Conservation (phyloP, 1,140 invertebrate genomes). For the Drosophila pectinifera region DNA sequence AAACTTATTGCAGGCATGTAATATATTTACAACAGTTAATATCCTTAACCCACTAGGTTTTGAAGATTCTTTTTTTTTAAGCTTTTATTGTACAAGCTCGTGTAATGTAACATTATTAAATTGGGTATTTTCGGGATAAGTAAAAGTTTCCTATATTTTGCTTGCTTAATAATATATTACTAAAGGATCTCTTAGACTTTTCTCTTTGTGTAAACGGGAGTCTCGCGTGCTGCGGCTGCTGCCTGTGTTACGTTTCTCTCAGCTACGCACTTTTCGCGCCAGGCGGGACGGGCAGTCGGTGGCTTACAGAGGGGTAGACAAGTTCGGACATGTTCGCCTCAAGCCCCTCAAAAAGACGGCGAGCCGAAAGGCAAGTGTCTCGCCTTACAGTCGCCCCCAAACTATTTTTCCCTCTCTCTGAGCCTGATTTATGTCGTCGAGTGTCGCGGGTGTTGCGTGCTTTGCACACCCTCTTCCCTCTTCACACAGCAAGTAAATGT, state of each 20-base stretch:
- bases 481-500: neutral
- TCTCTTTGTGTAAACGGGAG: neutral
- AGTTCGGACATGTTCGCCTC: slow-evolving; percentile 60
- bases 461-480: slow-evolving; percentile 12
- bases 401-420: slow-evolving; percentile 5
- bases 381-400: slow-evolving; percentile 53
- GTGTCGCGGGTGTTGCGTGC: slow-evolving; percentile 79
- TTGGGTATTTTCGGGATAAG: too few species aligned
- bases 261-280: slow-evolving; percentile 56
- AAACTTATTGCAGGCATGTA: too few species aligned
- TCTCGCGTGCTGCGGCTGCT: slow-evolving; percentile 48
- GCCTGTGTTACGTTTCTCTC: slow-evolving; percentile 63
- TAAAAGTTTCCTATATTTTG: too few species aligned
- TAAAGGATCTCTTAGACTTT: neutral
- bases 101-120: too few species aligned
- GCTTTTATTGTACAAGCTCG: too few species aligned
- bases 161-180: too few species aligned
- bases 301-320: slow-evolving; percentile 4
- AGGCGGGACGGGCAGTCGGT: slow-evolving; percentile 2
- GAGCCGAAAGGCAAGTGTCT: slow-evolving; percentile 65
- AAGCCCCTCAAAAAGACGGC: slow-evolving; percentile 26
- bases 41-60: too few species aligned
- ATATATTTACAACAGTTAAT: too few species aligned
- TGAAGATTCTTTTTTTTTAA: too few species aligned
- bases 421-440: slow-evolving; percentile 73